Evolutionary conservation across 2,888 invertebrate genomes (phyloP), one percentile per base, ranked within the genome.

Genomic region (Trachelus troglodyta): DNA sequence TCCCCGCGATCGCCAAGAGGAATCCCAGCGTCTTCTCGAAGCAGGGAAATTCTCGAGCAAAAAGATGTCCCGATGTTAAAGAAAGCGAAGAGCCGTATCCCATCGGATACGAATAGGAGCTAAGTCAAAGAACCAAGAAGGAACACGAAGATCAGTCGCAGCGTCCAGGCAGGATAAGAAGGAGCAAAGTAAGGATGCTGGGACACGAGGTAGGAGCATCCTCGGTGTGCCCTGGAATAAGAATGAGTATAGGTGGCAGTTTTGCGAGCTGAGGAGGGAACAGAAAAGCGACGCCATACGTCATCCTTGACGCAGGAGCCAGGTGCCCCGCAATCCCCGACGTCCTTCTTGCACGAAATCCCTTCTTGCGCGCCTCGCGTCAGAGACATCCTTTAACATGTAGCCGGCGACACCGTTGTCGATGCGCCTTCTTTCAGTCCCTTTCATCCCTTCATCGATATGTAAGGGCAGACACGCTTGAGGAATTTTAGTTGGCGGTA

Each of bases 401-500:
- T 87, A 87, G 83, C 83, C 40, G 86, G 82, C 86, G 82, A 88
- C 87, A 88, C 87, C 85, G 76, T 78, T 78, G 76, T 73, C 76
- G 75, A 37, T 76, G 75, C 75, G 77, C 77, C 80, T 75, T 81
- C 79, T 78, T 79, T 77, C 79, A 73, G 56, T 68, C 69, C 81
- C 80, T 74, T 73, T 77, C 35, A 81, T 79, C 31, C 77, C 69
- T 87, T 88, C 89, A 89, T 90, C 90, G 89, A 90, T 89, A 90
- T 89, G 89, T 88, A 87, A 85, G 87, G 85, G 85, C 86, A 87
- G 87, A 88, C 87, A 87, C 89, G 85, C 83, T 83, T 80, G 78
- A 85, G 90, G 90, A 90, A 90, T 90, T 90, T 90, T 89, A 90
- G 90, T 90, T 90, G 89, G 89, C 85, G 83, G 15, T 40, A 40